These are phyloP conservation scores for Drosophila truncata DNA, from an alignment of 1,140 invertebrate species.

Conservation along the genomic window DNA sequence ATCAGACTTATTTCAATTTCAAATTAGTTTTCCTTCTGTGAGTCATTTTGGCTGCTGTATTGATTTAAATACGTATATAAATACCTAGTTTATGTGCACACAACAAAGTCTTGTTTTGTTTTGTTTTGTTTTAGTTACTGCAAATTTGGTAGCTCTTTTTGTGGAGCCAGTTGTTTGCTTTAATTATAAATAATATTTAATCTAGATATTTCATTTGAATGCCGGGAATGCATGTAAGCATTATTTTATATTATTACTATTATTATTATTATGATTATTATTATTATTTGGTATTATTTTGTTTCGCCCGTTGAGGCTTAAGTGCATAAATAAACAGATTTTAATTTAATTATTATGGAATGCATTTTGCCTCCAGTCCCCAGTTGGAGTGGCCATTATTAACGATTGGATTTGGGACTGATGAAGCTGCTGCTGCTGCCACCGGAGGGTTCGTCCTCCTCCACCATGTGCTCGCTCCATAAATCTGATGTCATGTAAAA, in stretches of 20 bases:
- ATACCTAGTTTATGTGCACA: constrained; percentile 18
- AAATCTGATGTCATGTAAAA: constrained; percentile 65
- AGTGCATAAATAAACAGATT: constrained; percentile 68
- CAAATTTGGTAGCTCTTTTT: constrained; percentile 18
- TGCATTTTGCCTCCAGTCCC: constrained; percentile 17
- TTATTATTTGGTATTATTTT: constrained; percentile 32
- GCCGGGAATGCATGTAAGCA: constrained; percentile 23
- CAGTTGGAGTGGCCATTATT: constrained; percentile 27
- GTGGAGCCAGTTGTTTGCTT: constrained; percentile 35
- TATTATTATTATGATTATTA: constrained; percentile 56
- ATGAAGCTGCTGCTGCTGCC: constrained; percentile 14
- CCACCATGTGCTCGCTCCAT: constrained; percentile 53
- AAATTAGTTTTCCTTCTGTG: constrained; percentile 30
- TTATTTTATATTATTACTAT: constrained; percentile 60
- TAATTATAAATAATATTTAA: constrained; percentile 74
- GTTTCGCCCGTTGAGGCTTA: constrained; percentile 37
- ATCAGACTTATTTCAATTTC: constrained; percentile 36
- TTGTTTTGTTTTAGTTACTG: constrained; percentile 56
- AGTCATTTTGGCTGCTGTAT: constrained; percentile 15
- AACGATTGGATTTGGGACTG: constrained; percentile 18
- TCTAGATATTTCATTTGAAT: constrained; percentile 70
- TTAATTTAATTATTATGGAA: constrained; percentile 65
- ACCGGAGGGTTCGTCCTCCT: constrained; percentile 5
- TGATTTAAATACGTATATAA: constrained; percentile 34
- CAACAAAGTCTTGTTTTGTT: constrained; percentile 27